Evolutionary conservation across 2,797 vertebrate genomes (phyloP).

Genomic region (Trematomus bernacchii): DNA sequence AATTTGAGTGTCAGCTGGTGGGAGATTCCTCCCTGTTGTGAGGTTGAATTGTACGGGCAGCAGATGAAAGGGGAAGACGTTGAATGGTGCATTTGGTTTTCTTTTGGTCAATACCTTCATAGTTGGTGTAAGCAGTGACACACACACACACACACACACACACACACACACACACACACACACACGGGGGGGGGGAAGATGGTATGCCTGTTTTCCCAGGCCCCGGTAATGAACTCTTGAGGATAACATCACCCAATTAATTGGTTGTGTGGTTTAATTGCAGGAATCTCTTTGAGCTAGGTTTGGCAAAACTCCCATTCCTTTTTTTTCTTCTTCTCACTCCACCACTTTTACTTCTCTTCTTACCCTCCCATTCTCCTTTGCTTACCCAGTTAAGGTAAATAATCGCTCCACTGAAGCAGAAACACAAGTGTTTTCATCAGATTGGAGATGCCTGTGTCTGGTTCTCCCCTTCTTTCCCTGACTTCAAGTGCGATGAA

Average conservation of each 20-base stretch:
- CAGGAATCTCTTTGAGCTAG: constrained; percentile 65
- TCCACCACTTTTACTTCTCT: constrained; percentile 46
- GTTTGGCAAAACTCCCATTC: constrained; percentile 71
- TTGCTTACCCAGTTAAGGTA: constrained; percentile 63
- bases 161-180: constrained; percentile 31
- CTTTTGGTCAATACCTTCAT: constrained; percentile 58
- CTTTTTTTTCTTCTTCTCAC: constrained; percentile 11
- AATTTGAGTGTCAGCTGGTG: constrained; percentile 81
- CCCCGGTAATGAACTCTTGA: constrained; percentile 75
- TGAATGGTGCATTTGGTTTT: constrained; percentile 69
- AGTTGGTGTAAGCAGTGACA: constrained; percentile 14
- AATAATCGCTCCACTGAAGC: constrained; percentile 71
- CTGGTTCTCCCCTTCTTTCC: constrained; percentile 60
- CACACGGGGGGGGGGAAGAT: constrained; percentile 51
- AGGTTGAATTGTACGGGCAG: constrained; percentile 67
- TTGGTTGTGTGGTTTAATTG: constrained; percentile 76
- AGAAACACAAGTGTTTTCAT: constrained; percentile 67
- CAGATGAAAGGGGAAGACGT: constrained; percentile 71
- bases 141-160: constrained; percentile 29
- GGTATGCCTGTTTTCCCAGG: constrained; percentile 73
- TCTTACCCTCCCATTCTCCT: constrained; percentile 62
- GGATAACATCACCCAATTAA: constrained; percentile 76
- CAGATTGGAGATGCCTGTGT: constrained; percentile 56
- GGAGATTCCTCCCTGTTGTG: constrained; percentile 72
- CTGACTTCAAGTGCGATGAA: constrained; percentile 63